A percentile compares a stretch with the other conserved stretches of the same genome.
Conservation (phyloP, 2,888 invertebrate species). For the Pollenia angustigena region DNA sequence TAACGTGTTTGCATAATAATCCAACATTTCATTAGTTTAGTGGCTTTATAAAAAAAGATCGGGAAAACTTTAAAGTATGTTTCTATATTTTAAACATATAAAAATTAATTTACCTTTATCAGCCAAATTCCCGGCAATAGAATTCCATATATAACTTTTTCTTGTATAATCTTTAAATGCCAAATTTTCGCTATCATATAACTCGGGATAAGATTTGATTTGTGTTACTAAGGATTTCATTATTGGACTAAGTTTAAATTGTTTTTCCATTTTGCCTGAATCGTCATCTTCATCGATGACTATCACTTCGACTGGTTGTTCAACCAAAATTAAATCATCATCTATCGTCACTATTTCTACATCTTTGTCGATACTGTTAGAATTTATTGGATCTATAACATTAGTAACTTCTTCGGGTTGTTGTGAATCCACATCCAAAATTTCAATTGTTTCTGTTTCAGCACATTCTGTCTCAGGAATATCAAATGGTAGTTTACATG, state of each 20-base stretch:
- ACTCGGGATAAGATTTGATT: constrained; percentile 77
- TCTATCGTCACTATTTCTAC: constrained; percentile 31
- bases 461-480: background rate
- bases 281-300: constrained; percentile 76
- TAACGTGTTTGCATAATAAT: constrained; percentile 78
- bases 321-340: constrained; percentile 73
- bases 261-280: constrained; percentile 32
- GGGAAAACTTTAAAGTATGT: background rate
- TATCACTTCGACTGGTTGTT: constrained; percentile 74
- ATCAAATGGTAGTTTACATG: constrained; percentile 54
- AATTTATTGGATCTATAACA: background rate
- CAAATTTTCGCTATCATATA: constrained; percentile 76
- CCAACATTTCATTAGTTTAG: constrained; percentile 81
- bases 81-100: background rate
- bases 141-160: constrained; percentile 80
- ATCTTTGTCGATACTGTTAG: background rate
- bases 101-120: constrained; percentile 76
- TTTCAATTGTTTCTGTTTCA: background rate
- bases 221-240: constrained; percentile 75
- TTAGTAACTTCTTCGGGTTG: background rate
- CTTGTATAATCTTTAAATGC: constrained; percentile 75
- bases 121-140: constrained; percentile 78
- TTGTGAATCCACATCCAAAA: background rate
- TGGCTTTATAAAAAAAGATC: constrained; percentile 74
- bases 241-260: constrained; percentile 38